Conservation (phyloP, 2,888 invertebrate species). For the Mamestra brassicae region DNA sequence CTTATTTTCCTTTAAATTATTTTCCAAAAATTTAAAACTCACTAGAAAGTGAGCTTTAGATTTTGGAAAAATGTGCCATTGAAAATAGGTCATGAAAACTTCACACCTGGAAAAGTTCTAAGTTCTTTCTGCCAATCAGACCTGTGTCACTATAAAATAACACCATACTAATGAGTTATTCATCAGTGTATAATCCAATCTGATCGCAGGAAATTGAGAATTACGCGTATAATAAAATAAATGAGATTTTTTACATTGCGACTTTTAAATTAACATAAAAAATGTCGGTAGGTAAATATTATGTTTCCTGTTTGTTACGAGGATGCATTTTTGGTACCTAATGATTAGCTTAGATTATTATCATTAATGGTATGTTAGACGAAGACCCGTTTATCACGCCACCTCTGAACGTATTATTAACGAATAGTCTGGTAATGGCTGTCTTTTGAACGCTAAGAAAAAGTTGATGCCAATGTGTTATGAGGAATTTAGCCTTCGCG, state of each 20-base stretch:
- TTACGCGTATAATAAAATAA: slow-evolving; percentile 68
- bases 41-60: neutral
- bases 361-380: slow-evolving; percentile 42
- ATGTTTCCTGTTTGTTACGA: slow-evolving; percentile 64
- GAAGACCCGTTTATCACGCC: slow-evolving; percentile 57
- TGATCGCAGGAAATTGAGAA: slow-evolving; percentile 64
- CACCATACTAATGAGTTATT: slow-evolving; percentile 42
- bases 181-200: slow-evolving; percentile 47
- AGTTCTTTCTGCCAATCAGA: neutral
- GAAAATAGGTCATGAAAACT: neutral
- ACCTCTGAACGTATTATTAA: slow-evolving; percentile 46
- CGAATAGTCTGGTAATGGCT: slow-evolving; percentile 43
- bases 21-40: too few relatives aligned
- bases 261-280: slow-evolving; percentile 66
- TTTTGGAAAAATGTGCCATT: neutral
- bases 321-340: slow-evolving; percentile 63
- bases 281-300: slow-evolving; percentile 56
- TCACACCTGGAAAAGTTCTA: too few relatives aligned
- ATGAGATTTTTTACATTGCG: slow-evolving; percentile 67
- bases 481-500: slow-evolving; percentile 13
- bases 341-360: slow-evolving; percentile 56
- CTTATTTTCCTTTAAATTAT: neutral
- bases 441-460: slow-evolving; percentile 36
- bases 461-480: slow-evolving; percentile 2
- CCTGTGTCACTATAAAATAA: slow-evolving; percentile 39